Evolutionary conservation across 2,888 invertebrate genomes (phyloP).

Genomic region (Baronia brevicornis): DNA sequence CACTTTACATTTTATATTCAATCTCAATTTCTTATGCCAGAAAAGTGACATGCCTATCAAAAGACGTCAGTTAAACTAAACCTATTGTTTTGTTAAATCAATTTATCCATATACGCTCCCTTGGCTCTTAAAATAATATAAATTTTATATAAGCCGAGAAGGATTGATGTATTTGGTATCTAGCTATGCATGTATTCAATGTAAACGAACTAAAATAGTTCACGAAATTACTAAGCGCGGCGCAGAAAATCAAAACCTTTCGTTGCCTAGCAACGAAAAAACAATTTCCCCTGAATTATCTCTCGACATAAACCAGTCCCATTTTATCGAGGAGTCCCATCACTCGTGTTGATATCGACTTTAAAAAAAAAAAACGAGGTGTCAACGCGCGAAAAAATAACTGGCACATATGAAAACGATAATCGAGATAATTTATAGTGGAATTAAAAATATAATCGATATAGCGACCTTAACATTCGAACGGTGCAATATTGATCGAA

Average conservation of each 20-base stretch:
- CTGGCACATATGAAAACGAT: no score
- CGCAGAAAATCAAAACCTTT: constrained; percentile 21
- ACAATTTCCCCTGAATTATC: constrained; percentile 40
- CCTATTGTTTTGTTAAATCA: no score
- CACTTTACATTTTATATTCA: no score
- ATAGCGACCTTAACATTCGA: constrained; percentile 42
- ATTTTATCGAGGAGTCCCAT: constrained; percentile 20
- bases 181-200: no score
- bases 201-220: no score
- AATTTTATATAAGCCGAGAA: no score
- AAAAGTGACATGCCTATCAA: no score
- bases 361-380: constrained; percentile 12
- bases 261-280: constrained; percentile 52
- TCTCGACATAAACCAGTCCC: constrained; percentile 28
- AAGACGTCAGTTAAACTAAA: no score
- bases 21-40: no score
- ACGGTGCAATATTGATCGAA: constrained; percentile 52
- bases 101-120: no score
- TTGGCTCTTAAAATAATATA: constrained; percentile 1
- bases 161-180: no score
- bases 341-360: constrained; percentile 34
- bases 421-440: constrained; percentile 17
- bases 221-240: constrained; percentile 4
- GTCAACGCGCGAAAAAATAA: no score
- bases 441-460: constrained; percentile 30